A percentile compares a stretch with the other conserved stretches of the same genome.
These are phyloP conservation scores for Sterna hirundo DNA, from an alignment of 2,113 vertebrate species.

Conservation along the genomic window DNA sequence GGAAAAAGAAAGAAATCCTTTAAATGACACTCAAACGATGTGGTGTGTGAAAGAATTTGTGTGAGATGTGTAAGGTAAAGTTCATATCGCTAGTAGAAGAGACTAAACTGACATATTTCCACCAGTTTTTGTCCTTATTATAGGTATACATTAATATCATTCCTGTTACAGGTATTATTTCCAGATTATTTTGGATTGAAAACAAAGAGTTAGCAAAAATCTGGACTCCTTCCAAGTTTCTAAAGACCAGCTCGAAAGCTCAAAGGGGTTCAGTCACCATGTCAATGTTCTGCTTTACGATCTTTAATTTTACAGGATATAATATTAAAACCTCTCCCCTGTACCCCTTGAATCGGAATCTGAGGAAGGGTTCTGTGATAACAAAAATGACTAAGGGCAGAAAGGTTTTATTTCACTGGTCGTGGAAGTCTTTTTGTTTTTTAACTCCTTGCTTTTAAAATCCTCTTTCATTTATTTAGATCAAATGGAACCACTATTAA, in stretches of 20 bases:
- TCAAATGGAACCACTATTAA: not conserved
- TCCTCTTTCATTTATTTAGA: not conserved
- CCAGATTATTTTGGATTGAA: constrained; percentile 44
- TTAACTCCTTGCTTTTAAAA: constrained; percentile 6
- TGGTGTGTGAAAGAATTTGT: not conserved
- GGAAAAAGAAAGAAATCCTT: not conserved
- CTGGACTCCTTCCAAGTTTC: constrained; percentile 39
- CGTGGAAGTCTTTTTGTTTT: not conserved
- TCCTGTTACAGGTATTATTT: constrained; percentile 34
- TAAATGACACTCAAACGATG: not conserved
- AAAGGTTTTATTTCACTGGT: not conserved
- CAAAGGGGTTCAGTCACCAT: constrained; percentile 10
- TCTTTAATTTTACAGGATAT: constrained; percentile 20
- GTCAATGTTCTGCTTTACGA: not conserved
- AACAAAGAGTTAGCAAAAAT: constrained; percentile 40
- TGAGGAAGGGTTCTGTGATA: not conserved
- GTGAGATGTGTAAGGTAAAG: not conserved
- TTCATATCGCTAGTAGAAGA: not conserved
- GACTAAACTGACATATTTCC: not conserved
- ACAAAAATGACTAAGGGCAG: not conserved
- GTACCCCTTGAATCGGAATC: not conserved
- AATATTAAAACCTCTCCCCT: not conserved
- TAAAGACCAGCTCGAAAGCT: not conserved
- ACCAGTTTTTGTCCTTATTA: not conserved
- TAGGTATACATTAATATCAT: not conserved